Evolutionary conservation across 2,113 vertebrate species (phyloP).

Genomic region (Donacobius atricapilla): DNA sequence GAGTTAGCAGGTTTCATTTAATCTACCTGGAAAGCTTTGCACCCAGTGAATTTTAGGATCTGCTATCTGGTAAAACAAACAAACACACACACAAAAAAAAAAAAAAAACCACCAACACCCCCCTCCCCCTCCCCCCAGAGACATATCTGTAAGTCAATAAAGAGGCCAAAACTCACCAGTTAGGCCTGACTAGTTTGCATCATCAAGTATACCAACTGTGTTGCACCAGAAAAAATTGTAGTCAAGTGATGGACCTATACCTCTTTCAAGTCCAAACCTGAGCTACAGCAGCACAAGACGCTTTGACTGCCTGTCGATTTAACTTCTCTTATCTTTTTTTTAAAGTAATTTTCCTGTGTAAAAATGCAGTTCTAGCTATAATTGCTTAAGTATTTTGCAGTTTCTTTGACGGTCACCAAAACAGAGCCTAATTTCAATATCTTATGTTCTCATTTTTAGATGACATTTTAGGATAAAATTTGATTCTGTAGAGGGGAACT

Average conservation of each 20-base stretch:
- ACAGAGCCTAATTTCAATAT: not conserved
- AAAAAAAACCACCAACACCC: too few relatives aligned
- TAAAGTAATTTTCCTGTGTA: not conserved
- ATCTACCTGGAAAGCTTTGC: not conserved
- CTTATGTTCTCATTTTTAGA: not conserved
- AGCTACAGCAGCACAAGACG: not conserved
- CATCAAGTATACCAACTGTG: not conserved
- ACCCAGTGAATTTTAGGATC: not conserved
- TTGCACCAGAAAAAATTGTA: not conserved
- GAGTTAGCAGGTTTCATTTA: not conserved
- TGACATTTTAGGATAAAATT: not conserved
- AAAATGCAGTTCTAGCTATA: not conserved
- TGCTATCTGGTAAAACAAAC: not conserved
- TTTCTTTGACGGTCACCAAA: not conserved
- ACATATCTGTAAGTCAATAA: not conserved
- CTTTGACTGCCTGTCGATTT: not conserved
- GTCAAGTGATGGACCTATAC: not conserved
- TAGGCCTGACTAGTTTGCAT: not conserved
- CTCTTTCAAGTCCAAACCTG: not conserved
- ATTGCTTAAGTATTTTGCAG: not conserved
- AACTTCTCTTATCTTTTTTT: not conserved
- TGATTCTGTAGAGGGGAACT: not conserved
- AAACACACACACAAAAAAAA: too few relatives aligned
- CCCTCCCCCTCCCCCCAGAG: too few relatives aligned
- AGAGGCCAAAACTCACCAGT: not conserved